Base-by-base conservation (phyloP, 2,888 invertebrate genomes). In the Lithophane leautieri region DNA sequence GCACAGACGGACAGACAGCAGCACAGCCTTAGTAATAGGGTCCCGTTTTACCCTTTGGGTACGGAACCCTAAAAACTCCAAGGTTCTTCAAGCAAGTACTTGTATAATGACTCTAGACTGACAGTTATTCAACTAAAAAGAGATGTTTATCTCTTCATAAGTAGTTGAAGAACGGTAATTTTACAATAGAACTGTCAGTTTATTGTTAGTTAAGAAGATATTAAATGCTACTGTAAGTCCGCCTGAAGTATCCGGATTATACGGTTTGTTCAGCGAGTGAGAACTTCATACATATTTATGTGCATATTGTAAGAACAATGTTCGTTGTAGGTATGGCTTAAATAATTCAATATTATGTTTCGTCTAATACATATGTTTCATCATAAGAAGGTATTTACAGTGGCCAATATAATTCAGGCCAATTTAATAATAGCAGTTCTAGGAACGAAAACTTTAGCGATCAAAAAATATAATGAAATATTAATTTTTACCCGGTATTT, bases 261-360 rank as follows among this genome's bases (percentile, higher is more conserved):
- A 76, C 56, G 58, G 54, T 52, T 61, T 63, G 78, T 68, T 78
- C n/a, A 82, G 70, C 7, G 28, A 61, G 56, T 34, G 81, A 70
- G 74, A 70, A 67, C 28, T 73, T 78, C 69, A 73, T 78, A 72
- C 61, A 83, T 71, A 83, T 83, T 76, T 69, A 82, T 76, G 68
- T 69, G 60, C 50, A 58, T 62, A 73, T 34, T 69, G 68, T 60
- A 52, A 22, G 25, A 44, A 73, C 44, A 70, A 63, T 62, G 67
- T 44, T 62, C 16, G 28, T 54, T 42, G 61, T 63, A 50, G 34
- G 4, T 50, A 60, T 50, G 22, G 44, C 54, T 22, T 61, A 34
- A 69, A 54, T 47, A 63, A 73, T 40, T 47, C 34, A 54, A 54
- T 61, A 69, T 69, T 22, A 60, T 60, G 42, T 52, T 69, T 34